phyloP scores from a whole-genome alignment of 2,113 vertebrate species.

The Motacilla tschutschensis region DNA sequence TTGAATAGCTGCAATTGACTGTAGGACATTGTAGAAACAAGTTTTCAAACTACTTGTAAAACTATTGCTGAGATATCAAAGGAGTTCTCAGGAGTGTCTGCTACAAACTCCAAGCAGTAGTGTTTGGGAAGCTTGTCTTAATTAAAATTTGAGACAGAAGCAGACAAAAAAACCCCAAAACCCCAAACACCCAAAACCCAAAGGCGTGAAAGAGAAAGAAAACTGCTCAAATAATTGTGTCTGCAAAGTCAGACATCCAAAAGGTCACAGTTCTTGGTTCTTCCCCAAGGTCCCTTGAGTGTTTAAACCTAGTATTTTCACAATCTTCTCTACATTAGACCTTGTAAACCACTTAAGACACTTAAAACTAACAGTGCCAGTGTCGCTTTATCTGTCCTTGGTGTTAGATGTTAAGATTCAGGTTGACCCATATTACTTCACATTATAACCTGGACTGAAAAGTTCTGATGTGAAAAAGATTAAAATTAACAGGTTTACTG shows the following conservation, averaged over 20 bases:
- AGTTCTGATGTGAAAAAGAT: neutral
- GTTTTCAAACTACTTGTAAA: neutral
- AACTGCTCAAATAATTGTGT: neutral
- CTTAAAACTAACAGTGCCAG: neutral
- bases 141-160: constrained; percentile 29
- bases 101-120: neutral
- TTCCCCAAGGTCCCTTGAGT: neutral
- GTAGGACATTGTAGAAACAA: neutral
- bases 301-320: neutral
- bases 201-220: neutral
- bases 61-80: neutral
- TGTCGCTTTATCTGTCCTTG: neutral
- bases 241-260: constrained; percentile 29
- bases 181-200: neutral
- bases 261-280: constrained; percentile 11
- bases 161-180: neutral
- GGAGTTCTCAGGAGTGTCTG: neutral
- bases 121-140: constrained; percentile 11
- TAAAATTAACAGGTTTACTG: neutral
- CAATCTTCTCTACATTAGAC: neutral
- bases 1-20: neutral
- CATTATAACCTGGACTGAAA: neutral
- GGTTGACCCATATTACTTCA: neutral
- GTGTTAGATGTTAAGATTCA: neutral
- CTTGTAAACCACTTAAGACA: neutral